A percentile compares a stretch with the other conserved stretches of the same genome.
phyloP scores from a whole-genome alignment of 2,113 vertebrate genomes.

The Syrrhaptes paradoxus region DNA sequence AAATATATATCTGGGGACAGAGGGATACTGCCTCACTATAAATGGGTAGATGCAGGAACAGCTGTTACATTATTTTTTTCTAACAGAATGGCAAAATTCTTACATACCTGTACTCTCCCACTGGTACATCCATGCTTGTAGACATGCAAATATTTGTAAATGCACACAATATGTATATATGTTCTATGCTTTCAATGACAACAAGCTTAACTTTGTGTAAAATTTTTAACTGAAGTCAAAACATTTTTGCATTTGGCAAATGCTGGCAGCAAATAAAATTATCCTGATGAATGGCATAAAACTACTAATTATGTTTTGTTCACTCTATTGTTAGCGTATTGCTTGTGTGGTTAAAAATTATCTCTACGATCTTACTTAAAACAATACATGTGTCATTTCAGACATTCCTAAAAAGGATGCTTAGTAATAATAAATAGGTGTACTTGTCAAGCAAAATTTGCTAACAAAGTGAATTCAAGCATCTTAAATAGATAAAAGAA shows the following conservation, averaged over 20 bases:
- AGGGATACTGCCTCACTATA: background rate
- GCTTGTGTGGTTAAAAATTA: constrained; percentile 68
- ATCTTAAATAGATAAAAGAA: constrained; percentile 44
- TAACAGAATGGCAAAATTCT: background rate
- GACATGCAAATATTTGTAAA: background rate
- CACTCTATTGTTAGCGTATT: constrained; percentile 45
- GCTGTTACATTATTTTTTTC: background rate
- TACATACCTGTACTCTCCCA: background rate
- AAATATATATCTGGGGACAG: background rate
- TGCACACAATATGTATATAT: background rate
- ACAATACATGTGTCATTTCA: constrained; percentile 68
- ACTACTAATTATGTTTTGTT: constrained; percentile 69
- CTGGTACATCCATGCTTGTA: background rate
- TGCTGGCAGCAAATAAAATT: constrained; percentile 49
- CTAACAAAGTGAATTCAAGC: constrained; percentile 42
- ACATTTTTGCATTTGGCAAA: constrained; percentile 43
- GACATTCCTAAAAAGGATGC: constrained; percentile 35
- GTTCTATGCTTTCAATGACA: background rate
- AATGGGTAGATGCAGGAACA: background rate
- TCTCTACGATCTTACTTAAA: constrained; percentile 66
- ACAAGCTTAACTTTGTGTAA: background rate
- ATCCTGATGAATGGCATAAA: constrained; percentile 53
- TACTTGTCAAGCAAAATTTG: constrained; percentile 55
- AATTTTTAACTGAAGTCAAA: constrained; percentile 55
- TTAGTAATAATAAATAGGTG: constrained; percentile 64